Percentiles rank a stretch among this genome's conserved stretches.
phyloP scores from a whole-genome alignment of 2,113 vertebrate genomes.

The Lepus europaeus region DNA sequence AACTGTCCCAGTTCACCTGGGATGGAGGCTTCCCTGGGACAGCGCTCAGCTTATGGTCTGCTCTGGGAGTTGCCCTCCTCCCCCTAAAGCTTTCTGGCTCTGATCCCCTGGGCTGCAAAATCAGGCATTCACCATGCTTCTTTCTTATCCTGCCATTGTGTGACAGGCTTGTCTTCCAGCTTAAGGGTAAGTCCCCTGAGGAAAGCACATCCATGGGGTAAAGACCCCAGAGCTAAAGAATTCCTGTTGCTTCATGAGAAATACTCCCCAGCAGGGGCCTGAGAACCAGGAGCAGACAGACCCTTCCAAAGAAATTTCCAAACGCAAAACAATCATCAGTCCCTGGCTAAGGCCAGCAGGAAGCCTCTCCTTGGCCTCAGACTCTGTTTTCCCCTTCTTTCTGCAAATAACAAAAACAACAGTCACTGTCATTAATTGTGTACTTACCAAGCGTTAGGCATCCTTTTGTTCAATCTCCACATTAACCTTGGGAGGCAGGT shows the following conservation, averaged over 20 bases:
- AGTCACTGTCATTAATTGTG: not conserved
- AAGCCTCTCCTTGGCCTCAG: not conserved
- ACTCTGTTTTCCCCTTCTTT: not conserved
- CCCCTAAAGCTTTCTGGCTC: not conserved
- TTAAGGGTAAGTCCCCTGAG: not conserved
- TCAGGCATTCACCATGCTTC: not conserved
- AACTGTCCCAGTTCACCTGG: not conserved
- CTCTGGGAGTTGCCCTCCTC: not conserved
- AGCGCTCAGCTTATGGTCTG: not conserved
- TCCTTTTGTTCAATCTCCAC: not conserved
- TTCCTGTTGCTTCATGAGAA: not conserved
- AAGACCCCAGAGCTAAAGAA: not conserved
- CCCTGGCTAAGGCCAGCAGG: not conserved
- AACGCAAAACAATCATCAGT: not conserved
- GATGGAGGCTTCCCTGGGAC: not conserved
- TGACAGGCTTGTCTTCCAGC: not conserved
- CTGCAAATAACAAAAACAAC: not conserved
- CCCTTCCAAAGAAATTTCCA: not conserved
- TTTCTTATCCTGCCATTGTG: not conserved
- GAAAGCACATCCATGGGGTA: not conserved
- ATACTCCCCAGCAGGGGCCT: not conserved
- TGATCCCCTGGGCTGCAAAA: not conserved
- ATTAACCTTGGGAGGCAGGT: not conserved
- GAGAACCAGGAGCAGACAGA: not conserved
- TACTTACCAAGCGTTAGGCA: not conserved